These are phyloP conservation scores for Cassiopea andromeda DNA, from an alignment of 30 jellyfish, hydroid and myxozoan species.

Conservation along the genomic window DNA sequence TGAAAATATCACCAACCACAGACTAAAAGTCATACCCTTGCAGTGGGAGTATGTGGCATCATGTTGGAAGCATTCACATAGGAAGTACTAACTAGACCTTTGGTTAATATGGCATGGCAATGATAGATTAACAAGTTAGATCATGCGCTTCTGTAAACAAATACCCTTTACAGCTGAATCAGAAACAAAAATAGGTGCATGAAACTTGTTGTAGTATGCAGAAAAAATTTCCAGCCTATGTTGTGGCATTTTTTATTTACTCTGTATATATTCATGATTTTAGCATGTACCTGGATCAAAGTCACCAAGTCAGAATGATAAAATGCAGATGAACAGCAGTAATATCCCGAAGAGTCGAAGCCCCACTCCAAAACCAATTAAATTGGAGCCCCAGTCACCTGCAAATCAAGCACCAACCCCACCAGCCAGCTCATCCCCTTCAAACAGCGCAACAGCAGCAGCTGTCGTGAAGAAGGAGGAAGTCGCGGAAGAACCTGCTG, in stretches of 20 bases:
- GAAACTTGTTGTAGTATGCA: no score
- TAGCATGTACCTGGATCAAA: conserved; percentile 42
- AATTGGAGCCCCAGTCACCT: conserved; percentile 62
- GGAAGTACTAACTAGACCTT: no score
- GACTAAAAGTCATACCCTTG: no score
- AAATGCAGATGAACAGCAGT: conserved; percentile 35
- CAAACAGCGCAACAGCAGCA: conserved; percentile 5
- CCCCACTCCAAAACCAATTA: conserved; percentile 68
- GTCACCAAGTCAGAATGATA: conserved; percentile 58
- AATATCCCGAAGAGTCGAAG: conserved; percentile 45
- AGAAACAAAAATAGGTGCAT: no score
- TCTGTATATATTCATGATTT: not conserved
- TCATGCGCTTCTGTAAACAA: no score
- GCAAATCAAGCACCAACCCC: conserved; percentile 44
- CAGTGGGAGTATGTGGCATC: no score
- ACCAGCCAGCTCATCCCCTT: conserved; percentile 18
- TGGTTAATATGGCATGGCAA: no score
- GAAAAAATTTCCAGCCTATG: not conserved
- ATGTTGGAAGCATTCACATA: no score
- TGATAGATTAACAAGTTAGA: no score
- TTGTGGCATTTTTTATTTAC: not conserved
- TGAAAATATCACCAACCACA: no score
- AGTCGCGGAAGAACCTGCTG: conserved; percentile 27
- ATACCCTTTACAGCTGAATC: no score
- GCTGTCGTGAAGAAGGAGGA: conserved; percentile 36